Base-by-base conservation (phyloP, 2,113 vertebrate genomes). In the Odontesthes bonariensis region DNA sequence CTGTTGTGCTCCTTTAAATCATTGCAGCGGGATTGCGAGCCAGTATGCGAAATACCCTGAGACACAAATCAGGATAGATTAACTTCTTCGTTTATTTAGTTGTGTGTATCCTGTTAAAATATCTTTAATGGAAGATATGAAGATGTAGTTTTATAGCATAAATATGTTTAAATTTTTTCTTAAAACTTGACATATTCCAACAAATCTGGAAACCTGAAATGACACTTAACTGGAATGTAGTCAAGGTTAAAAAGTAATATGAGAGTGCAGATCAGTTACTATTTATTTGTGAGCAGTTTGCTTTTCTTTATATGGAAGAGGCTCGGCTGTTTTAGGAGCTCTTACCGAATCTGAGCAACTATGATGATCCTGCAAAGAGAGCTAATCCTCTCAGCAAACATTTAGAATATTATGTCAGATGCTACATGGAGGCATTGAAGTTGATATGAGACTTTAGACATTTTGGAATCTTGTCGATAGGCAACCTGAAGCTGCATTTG, bases 401-500 rank as follows among this genome's bases (percentile, higher is more conserved):
- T n/a, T n/a, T n/a, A n/a, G n/a, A n/a, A n/a, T n/a, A n/a, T n/a
- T n/a, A n/a, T n/a, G n/a, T 35, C 35, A 5, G 35, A 5, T 35
- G 35, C 35, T 35, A 8, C 2, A 58, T 35, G 56, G 7, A 35
- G 32, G 9, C 9, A 27, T 12, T 23, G 12, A 9, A 16, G 31
- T 46, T 53, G 38, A 67, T 42, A 19, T 23, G 27, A 49, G 14
- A 22, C 47, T 7, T 44, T 6, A 23, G 14, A 59, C 53, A 61
- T 54, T 12, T 7, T 54, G 16, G 65, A 69, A 68, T 65, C 14
- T 22, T 66, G n/a, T 69, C 47, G 72, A 62, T 69, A 42, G 42
- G 4, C 38, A 57, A 23, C 17, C 1, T 33, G 12, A 19, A 40
- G 19, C 42, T 56, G 19, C 1, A 60, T 65, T 40, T 2, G 42